Percentiles rank a stretch among this genome's conserved stretches.
Evolutionary conservation across 2,888 invertebrate genomes (phyloP).

Genomic region (Odontothrips loti): DNA sequence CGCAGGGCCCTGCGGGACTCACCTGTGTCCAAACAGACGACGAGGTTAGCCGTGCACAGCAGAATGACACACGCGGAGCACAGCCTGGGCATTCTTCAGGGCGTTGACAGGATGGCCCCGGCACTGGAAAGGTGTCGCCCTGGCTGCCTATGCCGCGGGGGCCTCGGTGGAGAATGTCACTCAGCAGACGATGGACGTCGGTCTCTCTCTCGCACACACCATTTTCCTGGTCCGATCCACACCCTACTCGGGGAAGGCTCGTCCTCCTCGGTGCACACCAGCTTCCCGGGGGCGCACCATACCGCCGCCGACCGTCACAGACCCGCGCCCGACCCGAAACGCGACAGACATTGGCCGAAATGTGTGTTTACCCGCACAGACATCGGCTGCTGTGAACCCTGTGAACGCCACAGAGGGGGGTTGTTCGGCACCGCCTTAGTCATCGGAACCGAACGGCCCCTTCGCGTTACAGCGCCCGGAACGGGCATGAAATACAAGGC

Average conservation of each 20-base stretch:
- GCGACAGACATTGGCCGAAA: neutral
- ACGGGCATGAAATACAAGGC: too few species aligned
- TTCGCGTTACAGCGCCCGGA: too few species aligned
- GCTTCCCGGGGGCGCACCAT: neutral
- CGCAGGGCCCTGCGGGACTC: too few species aligned
- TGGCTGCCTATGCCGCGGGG: neutral
- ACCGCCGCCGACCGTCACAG: neutral
- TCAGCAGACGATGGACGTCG: neutral
- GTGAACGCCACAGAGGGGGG: neutral
- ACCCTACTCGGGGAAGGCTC: neutral
- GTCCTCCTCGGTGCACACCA: neutral
- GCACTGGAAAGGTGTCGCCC: neutral
- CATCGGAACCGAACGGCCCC: too few species aligned
- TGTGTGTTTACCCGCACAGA: neutral
- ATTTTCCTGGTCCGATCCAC: neutral
- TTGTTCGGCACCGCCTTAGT: neutral
- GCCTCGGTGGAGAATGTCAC: too few species aligned
- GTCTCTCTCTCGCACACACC: neutral
- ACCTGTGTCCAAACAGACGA: neutral
- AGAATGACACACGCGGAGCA: neutral
- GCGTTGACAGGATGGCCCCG: neutral
- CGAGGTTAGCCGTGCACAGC: neutral
- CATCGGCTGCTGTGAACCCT: neutral
- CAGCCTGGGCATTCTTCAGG: neutral
- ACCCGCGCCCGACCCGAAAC: neutral